Evolutionary conservation across 2,113 vertebrate species (phyloP), one percentile per base, ranked within the genome.

Genomic region (Puffinus mauretanicus): DNA sequence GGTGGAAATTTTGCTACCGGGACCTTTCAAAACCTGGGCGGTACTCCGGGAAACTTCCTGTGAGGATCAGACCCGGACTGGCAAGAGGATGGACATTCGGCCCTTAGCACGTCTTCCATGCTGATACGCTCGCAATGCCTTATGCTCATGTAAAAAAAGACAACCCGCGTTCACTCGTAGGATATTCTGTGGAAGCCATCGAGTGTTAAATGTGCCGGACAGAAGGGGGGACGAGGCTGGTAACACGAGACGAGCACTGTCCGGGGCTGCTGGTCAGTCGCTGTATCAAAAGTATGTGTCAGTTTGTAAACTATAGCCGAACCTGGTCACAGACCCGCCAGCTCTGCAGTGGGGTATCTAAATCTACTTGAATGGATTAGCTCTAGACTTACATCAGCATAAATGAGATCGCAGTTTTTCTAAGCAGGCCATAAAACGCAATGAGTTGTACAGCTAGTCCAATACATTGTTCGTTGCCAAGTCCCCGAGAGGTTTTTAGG

Each of bases 81-180:
- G 54, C 34, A 25, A 29, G 49, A 57, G 49, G 55, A 6, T 5
- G 18, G 61, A 9, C 7, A 0, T 42, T 64, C 5, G 13, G 77
- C 47, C 54, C 16, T 85, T 30, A 26, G 52, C 40, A 30, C 1
- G 2, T 11, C 47, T 47, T 81, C 42, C 6, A 7, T 18, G 32
- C 47, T 21, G 52, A 10, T 42, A 10, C 0, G 2, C 42, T 67
- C 42, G 38, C 18, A 10, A 3, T 22, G 67, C 51, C 8, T 91
- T 42, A 25, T 15, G 64, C 38, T 87, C 1, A 0, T 2, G 27
- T 83, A 2, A 30, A 36, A 82, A 55, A 52, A 29, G 36, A 10
- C 54, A 49, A 13, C 32, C 9, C 36, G 34, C 0, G 0, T 60
- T 80, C 52, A 9, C n/a, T 61, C 0, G 1, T 32, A 20, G 24